Evolutionary conservation across 1,140 invertebrate genomes (phyloP), one percentile per base, ranked within the genome.

Genomic region (Bombus superbus): DNA sequence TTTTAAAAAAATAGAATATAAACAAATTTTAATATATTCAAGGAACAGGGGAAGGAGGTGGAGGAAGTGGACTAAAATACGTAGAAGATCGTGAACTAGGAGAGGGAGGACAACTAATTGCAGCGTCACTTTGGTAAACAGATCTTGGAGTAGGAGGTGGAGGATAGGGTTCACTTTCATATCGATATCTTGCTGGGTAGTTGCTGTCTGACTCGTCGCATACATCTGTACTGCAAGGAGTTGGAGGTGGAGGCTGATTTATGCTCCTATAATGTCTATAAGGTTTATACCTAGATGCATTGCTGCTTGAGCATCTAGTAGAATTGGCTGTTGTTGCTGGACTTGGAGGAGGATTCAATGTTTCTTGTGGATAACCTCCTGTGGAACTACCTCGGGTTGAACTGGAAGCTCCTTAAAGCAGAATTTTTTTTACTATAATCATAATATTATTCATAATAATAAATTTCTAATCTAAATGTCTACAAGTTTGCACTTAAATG

Each of bases 221-320:
- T 22, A 99, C 97, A 93, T 99, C 98, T 5, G 98, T 99, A 88
- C 98, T 98, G 93, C 98, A 99, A 0, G 98, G 98, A 13, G 98
- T 99, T 8, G 98, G 98, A 3, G 98, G 98, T 32, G 98, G 98
- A 3, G 98, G 98, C 89, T 97, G 97, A 95, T 98, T 98, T 47
- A 97, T 97, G 35, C 96, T 96, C 87, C 97, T 96, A 93, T 98
- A 98, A 92, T 97, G 97, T 40, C 97, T 96, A 93, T 98, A 98
- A 1, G 97, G 97, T 68, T 97, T 96, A 78, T 96, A 96, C 40
- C 96, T 92, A 25, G 96, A 96, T 3, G 95, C 95, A 35, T 97
- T 96, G 53, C 96, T 96, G 82, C 95, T 96, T 8, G 95, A 94
- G n/a, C 94, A 95, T 80, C 89, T 96, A 85, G 96, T 96, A 5